Conservation (phyloP, 2,113 vertebrate genomes). For the Todiramphus chloris region DNA sequence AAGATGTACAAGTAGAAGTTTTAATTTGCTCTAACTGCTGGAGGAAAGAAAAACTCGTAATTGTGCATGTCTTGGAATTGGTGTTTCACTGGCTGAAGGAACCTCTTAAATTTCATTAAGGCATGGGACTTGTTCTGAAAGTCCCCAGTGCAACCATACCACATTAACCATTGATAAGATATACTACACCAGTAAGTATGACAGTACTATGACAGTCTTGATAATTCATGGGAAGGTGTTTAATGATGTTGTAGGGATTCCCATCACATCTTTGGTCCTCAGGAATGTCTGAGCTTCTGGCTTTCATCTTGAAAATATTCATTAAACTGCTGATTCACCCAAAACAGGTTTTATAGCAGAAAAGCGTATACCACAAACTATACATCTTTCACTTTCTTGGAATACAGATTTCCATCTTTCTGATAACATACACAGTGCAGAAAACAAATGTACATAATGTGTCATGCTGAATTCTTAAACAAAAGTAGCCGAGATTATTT, state of each 20-base stretch:
- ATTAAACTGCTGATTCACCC: neutral
- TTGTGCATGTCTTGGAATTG: neutral
- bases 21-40: constrained; percentile 31
- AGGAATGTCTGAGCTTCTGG: neutral
- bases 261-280: neutral
- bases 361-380: neutral
- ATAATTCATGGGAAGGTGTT: neutral
- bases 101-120: neutral
- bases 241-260: neutral
- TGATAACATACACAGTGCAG: neutral
- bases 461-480: constrained; percentile 29
- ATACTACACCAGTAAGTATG: neutral
- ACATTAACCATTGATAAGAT: neutral
- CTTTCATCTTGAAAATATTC: constrained; percentile 17
- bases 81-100: neutral
- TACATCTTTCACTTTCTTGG: constrained; percentile 13
- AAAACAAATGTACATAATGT: constrained; percentile 7
- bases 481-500: constrained; percentile 33
- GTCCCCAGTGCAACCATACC: neutral
- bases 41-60: neutral
- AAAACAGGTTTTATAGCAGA: constrained; percentile 18
- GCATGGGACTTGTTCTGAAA: constrained; percentile 19
- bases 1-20: constrained; percentile 59
- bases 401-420: constrained; percentile 12
- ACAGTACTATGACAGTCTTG: neutral